Percentiles rank a stretch among this genome's conserved stretches.
These are phyloP conservation scores for Cephalopholis sonnerati DNA, from an alignment of 2,113 vertebrate genomes.

Conservation along the genomic window DNA sequence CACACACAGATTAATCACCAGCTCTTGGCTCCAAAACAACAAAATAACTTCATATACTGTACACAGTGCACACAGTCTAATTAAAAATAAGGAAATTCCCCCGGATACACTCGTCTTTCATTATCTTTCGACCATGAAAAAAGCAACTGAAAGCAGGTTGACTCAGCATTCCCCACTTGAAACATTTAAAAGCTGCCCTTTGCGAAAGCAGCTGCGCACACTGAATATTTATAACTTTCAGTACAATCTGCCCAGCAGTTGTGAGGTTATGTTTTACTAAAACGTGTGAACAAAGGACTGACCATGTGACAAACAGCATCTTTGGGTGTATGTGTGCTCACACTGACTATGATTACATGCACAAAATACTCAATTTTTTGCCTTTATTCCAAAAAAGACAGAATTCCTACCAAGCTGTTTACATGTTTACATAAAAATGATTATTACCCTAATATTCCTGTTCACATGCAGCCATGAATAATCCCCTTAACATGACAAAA, in stretches of 20 bases:
- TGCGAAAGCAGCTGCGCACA: slow-evolving; percentile 3
- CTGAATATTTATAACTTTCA: slow-evolving; percentile 15
- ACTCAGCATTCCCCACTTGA: slow-evolving; percentile 23
- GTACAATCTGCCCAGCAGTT: background rate
- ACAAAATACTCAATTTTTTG: too few relatives aligned
- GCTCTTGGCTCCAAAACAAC: slow-evolving; percentile 15
- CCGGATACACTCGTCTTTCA: background rate
- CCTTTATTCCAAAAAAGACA: too few relatives aligned
- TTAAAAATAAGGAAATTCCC: background rate
- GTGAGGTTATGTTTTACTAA: background rate
- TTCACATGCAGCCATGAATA: too few relatives aligned
- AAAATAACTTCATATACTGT: slow-evolving; percentile 23
- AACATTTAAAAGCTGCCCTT: slow-evolving; percentile 29
- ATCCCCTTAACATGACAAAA: too few relatives aligned
- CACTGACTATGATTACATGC: too few relatives aligned
- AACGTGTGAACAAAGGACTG: background rate
- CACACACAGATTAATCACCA: slow-evolving; percentile 42
- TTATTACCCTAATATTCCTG: too few relatives aligned
- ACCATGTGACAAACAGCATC: background rate
- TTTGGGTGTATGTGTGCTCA: too few relatives aligned
- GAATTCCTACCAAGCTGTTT: too few relatives aligned
- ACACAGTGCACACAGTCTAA: background rate
- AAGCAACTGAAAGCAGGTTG: background rate
- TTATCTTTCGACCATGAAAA: slow-evolving; percentile 5
- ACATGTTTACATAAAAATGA: too few relatives aligned